Conservation (phyloP, 2,113 vertebrate genomes). For the Steatornis caripensis region DNA sequence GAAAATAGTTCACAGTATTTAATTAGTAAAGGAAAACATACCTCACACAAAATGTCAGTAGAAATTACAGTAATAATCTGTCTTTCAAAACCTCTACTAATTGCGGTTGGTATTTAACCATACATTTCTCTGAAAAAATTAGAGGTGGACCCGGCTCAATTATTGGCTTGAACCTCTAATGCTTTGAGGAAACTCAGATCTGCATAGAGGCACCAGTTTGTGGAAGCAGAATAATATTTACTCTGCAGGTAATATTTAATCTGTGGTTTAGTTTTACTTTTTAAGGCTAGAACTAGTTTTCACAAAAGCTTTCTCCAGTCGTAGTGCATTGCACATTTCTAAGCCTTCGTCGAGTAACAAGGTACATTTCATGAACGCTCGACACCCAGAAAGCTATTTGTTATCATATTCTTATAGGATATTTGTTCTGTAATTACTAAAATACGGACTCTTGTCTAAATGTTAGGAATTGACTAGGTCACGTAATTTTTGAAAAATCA, state of each 20-base stretch:
- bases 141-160: background rate
- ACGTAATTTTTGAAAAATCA: conserved; percentile 52
- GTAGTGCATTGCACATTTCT: background rate
- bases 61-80: conserved; percentile 8
- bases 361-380: background rate
- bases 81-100: conserved; percentile 28
- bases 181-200: background rate
- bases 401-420: background rate
- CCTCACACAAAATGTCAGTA: background rate
- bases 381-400: background rate
- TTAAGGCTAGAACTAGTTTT: background rate
- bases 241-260: background rate
- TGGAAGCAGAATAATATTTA: background rate
- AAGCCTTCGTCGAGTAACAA: background rate
- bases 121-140: background rate
- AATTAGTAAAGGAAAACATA: conserved; percentile 24
- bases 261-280: background rate
- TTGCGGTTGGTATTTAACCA: conserved; percentile 11
- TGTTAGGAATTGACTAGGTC: conserved; percentile 40
- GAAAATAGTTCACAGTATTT: background rate
- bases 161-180: background rate
- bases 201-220: background rate
- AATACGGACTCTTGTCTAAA: conserved; percentile 42
- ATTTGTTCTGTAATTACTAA: conserved; percentile 54
- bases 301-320: background rate